Base-by-base conservation (phyloP, 2,797 vertebrate genomes). In the Melanotaenia boesemani region DNA sequence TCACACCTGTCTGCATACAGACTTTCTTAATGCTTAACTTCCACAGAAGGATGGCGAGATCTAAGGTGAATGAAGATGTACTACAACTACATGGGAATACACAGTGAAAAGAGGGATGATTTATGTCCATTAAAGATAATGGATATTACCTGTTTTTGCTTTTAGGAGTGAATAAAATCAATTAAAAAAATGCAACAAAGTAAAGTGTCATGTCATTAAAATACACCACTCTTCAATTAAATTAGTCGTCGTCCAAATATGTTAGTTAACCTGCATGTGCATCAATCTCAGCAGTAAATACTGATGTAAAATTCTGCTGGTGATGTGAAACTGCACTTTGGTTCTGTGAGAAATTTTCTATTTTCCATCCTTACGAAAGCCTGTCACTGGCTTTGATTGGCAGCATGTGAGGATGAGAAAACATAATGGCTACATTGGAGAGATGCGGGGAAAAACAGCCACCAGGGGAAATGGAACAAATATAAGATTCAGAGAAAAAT, bases 391-490 rank as follows among this genome's bases (percentile, higher is more conserved):
- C 56, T 65, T 69, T 77, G 82, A 86, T 62, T n/a, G 77, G 83
- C 74, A 75, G 80, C 52, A 6, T 59, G 74, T 10, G 58, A 37
- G 59, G 60, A 80, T 57, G 74, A 83, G 70, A 76, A 74, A 78
- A 71, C 11, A 54, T 70, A 83, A 86, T 76, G 70, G 56, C 77
- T 77, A 83, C 74, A 77, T 72, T 76, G 56, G 57, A 86, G 76
- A 81, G 85, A 79, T 69, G 64, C 50, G 48, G 67, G 61, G 71
- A 28, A 28, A 76, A 82, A 75, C 69, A 60, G 74, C 60, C 74
- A 54, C 66, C 37, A 63, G 59, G 77, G 79, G 75, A 88, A 85
- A 87, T 72, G 67, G 63, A 81, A 70, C 46, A 81, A 76, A 81
- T 73, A 83, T 86, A 58, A 82, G 76, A 82, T 67, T 76, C 60